These are phyloP conservation scores for Herpetotheres cachinnans DNA, from an alignment of 2,113 vertebrate species.

Conservation along the genomic window DNA sequence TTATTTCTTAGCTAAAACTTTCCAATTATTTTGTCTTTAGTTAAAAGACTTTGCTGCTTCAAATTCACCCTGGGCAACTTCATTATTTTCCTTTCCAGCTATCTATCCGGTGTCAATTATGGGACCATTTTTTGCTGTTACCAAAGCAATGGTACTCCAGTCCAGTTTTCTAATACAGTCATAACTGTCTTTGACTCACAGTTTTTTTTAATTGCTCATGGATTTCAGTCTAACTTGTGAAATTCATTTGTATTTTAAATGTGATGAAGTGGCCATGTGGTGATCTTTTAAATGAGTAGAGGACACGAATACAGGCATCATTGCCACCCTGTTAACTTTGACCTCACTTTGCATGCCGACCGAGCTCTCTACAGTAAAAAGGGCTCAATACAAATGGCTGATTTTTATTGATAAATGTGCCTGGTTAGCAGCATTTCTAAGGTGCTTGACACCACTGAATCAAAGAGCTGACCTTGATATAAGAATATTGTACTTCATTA, in stretches of 20 bases:
- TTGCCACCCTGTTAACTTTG: background rate
- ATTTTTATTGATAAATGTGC: background rate
- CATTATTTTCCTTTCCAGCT: slow-evolving; percentile 46
- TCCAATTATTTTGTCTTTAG: slow-evolving; percentile 55
- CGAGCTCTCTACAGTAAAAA: background rate
- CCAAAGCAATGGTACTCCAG: background rate
- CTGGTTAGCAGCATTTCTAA: background rate
- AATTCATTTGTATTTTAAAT: slow-evolving; percentile 12
- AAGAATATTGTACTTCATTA: background rate
- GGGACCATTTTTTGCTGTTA: background rate
- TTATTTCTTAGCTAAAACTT: slow-evolving; percentile 61
- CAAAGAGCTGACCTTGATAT: background rate
- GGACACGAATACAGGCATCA: background rate
- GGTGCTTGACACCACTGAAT: background rate
- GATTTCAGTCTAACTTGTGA: slow-evolving; percentile 3
- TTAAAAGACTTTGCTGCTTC: slow-evolving; percentile 43
- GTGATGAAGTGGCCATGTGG: background rate
- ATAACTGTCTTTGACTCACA: background rate
- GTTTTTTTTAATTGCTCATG: background rate
- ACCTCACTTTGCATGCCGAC: background rate
- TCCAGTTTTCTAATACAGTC: background rate
- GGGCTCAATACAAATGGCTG: background rate
- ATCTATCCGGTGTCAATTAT: slow-evolving; percentile 30
- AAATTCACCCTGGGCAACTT: slow-evolving; percentile 40
- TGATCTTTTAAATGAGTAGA: background rate